Evolutionary conservation across 2,797 vertebrate species (phyloP), one percentile per base, ranked within the genome.

Genomic region (Takifugu ocellatus): DNA sequence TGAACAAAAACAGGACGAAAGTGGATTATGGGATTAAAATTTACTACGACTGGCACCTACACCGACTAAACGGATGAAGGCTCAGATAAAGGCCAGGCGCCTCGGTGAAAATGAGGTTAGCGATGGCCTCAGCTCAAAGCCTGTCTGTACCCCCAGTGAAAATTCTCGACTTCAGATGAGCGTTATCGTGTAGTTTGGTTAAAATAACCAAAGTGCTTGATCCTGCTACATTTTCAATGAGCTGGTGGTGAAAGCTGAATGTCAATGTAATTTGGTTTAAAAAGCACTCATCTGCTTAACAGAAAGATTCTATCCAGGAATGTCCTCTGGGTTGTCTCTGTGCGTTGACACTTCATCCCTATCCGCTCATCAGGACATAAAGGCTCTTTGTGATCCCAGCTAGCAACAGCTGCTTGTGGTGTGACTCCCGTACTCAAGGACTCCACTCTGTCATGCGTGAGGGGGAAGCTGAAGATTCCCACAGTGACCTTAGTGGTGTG

Each of bases 1-100:
- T 88, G 85, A 29, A 90, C 86, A 88, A 89, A 87, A 84, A 85
- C 86, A 84, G 84, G 75, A 72, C 78, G 78, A 69, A 74, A 88
- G 74, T 64, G 90, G 91, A 92, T 93, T 93, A 93, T 48, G 17
- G 90, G 90, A 88, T 93, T 92, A 91, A 66, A 54, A 76, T 79
- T 89, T 45, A 79, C 79, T 76, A 81, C 59, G 58, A 62, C 74
- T 80, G 59, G 44, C 58, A 78, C 74, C 68, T 66, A 57, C 56
- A 54, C 64, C 69, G 65, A 82, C 75, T 85, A 85, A 84, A 85
- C 65, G 59, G 75, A 81, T 83, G 63, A 82, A 17, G 61, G 74
- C 62, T 83, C 66, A 58, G 59, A 62, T 79, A 86, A 87, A 90
- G 84, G 84, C 72, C 87, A 86, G 52, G 67, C 54, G 50, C 47